phyloP scores from a whole-genome alignment of 2,797 vertebrate genomes.

The Anguilla anguilla region DNA sequence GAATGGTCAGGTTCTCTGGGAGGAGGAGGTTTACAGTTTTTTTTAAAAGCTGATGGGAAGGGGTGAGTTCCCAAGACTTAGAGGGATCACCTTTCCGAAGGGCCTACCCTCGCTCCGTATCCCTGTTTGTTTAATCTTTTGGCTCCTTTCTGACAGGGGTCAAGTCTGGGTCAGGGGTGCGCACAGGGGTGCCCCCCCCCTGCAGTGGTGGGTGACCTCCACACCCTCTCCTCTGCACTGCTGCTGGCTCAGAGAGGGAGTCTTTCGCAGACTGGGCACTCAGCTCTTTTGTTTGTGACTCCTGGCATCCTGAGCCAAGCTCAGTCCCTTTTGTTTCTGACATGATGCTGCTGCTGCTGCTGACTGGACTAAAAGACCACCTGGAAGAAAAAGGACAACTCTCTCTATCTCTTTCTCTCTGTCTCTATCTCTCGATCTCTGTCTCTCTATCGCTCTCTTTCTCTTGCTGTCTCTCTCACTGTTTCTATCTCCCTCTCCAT shows the following conservation, averaged over 20 bases:
- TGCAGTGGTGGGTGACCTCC: not conserved
- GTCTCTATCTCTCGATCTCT: conserved; percentile 15
- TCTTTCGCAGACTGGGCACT: not conserved
- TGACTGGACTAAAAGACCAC: conserved; percentile 62
- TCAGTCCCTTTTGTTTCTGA: conserved; percentile 47
- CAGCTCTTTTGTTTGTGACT: conserved; percentile 24
- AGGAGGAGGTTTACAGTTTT: conserved; percentile 51
- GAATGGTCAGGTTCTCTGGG: conserved; percentile 54
- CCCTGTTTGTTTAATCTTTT: not conserved
- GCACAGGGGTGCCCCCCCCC: conserved; percentile 26
- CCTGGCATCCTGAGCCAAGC: conserved; percentile 38
- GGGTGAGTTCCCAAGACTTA: conserved; percentile 4
- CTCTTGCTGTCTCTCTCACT: conserved; percentile 21
- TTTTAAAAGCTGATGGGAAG: conserved; percentile 44
- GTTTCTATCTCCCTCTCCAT: conserved; percentile 4
- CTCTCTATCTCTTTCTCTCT: conserved; percentile 24
- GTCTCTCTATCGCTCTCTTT: conserved; percentile 30
- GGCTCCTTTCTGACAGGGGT: not conserved
- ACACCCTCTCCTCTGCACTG: not conserved
- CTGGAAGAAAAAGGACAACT: conserved; percentile 48
- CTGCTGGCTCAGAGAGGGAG: not conserved
- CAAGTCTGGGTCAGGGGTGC: not conserved
- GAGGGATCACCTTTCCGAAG: not conserved
- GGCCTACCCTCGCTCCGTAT: not conserved
- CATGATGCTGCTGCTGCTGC: conserved; percentile 39